Conservation (phyloP, 2,888 invertebrate genomes). For the Aplocera efformata region DNA sequence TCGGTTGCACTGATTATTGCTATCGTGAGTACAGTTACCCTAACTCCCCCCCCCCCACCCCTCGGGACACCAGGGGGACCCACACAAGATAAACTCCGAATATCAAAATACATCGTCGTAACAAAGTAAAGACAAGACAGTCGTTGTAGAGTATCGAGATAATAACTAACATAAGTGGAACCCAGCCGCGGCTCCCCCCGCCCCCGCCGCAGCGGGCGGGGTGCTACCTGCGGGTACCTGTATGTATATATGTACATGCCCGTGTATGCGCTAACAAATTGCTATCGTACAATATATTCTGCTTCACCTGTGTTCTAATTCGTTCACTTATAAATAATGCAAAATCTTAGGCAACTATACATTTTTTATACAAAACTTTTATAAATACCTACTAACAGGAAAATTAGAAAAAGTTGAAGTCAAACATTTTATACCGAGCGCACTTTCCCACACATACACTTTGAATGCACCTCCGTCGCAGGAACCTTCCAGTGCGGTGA, state of each 20-base stretch:
- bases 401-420: no score
- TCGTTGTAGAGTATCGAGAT: constrained; percentile 55
- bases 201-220: no score
- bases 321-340: constrained; percentile 52
- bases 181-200: no score
- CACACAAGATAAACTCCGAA: constrained; percentile 56
- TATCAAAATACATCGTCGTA: constrained; percentile 62
- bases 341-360: constrained; percentile 1
- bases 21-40: constrained; percentile 34
- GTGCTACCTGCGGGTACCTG: no score
- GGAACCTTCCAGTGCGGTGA: no score
- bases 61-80: not conserved
- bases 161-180: no score
- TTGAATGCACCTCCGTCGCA: no score
- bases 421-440: no score
- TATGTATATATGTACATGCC: not conserved
- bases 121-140: constrained; percentile 56
- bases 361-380: not conserved
- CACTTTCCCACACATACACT: no score
- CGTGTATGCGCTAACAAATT: constrained; percentile 28
- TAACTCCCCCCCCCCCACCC: constrained; percentile 8
- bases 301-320: constrained; percentile 66
- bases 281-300: constrained; percentile 38
- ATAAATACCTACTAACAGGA: no score
- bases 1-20: constrained; percentile 64